These are phyloP conservation scores for Monochamus alternatus DNA, from an alignment of 2,888 invertebrate genomes.

Conservation along the genomic window DNA sequence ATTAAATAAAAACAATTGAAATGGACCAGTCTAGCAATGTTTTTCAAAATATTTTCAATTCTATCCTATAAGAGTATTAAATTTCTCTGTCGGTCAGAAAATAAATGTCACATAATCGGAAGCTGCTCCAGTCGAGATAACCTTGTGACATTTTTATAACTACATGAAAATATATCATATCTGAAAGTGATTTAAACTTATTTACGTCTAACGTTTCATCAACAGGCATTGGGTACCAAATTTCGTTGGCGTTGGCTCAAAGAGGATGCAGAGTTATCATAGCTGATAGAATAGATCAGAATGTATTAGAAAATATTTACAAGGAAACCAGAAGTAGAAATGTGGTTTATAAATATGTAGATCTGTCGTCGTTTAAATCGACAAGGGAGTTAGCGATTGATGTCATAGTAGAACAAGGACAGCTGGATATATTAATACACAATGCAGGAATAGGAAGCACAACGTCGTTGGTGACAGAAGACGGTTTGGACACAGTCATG, in stretches of 20 bases:
- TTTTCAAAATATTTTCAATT: too few species aligned
- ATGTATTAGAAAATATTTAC: constrained; percentile 58
- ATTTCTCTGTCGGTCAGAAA: too few species aligned
- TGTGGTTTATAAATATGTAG: constrained; percentile 70
- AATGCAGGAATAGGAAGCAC: constrained; percentile 77
- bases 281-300: constrained; percentile 67
- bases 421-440: constrained; percentile 77
- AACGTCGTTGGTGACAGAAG: constrained; percentile 68
- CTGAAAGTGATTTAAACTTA: too few species aligned
- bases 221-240: constrained; percentile 70
- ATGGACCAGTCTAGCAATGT: too few species aligned
- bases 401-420: constrained; percentile 72
- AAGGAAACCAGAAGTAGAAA: constrained; percentile 63
- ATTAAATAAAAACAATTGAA: too few species aligned
- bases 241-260: constrained; percentile 68
- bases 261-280: constrained; percentile 74
- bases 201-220: too few species aligned
- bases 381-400: constrained; percentile 76
- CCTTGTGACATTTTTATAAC: too few species aligned
- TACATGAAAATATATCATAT: too few species aligned
- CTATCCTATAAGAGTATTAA: too few species aligned
- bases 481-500: constrained; percentile 77
- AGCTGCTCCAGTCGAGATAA: too few species aligned
- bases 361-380: constrained; percentile 74
- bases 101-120: too few species aligned